Percentiles rank a stretch among this genome's conserved stretches.
Evolutionary conservation across 2,888 invertebrate genomes (phyloP).

Genomic region (Selenia dentaria): DNA sequence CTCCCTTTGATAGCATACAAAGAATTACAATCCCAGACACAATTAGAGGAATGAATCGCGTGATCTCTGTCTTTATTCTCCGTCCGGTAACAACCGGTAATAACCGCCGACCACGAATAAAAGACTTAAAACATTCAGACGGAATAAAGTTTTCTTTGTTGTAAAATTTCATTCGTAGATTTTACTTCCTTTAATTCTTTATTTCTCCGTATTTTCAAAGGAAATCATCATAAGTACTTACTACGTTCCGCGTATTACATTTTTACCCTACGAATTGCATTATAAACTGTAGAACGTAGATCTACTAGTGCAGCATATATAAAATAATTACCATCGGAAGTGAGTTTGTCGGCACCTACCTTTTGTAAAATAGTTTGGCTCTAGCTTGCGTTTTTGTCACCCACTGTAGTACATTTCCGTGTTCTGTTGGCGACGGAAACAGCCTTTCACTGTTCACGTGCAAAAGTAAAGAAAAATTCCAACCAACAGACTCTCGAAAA

Average conservation of each 20-base stretch:
- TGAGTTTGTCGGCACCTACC: constrained; percentile 11
- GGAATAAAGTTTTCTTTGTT: constrained; percentile 55
- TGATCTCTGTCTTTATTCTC: constrained; percentile 64
- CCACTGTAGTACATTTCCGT: constrained; percentile 69
- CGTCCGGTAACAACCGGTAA: constrained; percentile 57
- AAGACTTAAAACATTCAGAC: constrained; percentile 51
- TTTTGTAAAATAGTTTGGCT: constrained; percentile 60
- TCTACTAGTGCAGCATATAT: neutral
- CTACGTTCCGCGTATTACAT: neutral
- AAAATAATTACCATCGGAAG: constrained; percentile 25
- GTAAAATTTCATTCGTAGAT: constrained; percentile 43
- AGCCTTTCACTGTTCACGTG: constrained; percentile 68
- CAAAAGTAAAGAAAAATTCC: constrained; percentile 52
- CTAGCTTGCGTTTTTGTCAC: constrained; percentile 61
- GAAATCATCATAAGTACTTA: neutral
- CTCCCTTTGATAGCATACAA: constrained; percentile 17
- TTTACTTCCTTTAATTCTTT: constrained; percentile 6
- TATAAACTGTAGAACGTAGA: too few relatives aligned
- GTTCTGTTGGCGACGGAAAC: constrained; percentile 65
- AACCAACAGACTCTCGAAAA: constrained; percentile 37
- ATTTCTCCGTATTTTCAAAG: neutral
- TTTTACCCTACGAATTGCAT: too few relatives aligned
- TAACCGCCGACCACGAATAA: constrained; percentile 57
- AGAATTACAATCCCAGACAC: constrained; percentile 40
- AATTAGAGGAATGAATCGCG: constrained; percentile 72